Evolutionary conservation across 2,888 invertebrate genomes (phyloP), one percentile per base, ranked within the genome.

Genomic region (Seira musarum): DNA sequence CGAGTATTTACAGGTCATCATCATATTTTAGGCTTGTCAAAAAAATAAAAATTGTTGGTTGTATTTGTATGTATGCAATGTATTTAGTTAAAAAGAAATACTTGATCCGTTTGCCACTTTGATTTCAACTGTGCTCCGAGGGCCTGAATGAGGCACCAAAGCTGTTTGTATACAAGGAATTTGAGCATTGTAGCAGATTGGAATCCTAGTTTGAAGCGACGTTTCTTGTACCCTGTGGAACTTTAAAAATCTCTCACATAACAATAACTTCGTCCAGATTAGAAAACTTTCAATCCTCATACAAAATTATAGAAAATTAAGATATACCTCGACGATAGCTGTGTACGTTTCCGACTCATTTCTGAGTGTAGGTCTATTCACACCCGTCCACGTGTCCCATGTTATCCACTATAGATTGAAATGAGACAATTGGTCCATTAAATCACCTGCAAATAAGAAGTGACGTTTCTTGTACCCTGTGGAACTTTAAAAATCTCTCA

Each of bases 101-200:
- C 76, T 57, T 22, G 76, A 76, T 13, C 80, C 80, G 0, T 19
- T 19, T 5, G 57, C n/a, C 22, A 74, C 30, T n/a, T n/a, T 70
- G n/a, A 80, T 69, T 70, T 70, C 66, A 13, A 78, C 72, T 0
- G 65, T 60, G 15, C 66, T 70, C n/a, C 17, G 2, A 10, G 30
- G 24, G 8, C 74, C 69, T 15, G 78, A 72, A 0, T 24, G 71
- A 1, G 78, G 46, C 10, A 64, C 67, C 8, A 78, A 60, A 21
- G 78, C 78, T 13, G 71, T 78, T 67, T 78, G 71, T 24, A 71
- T 49, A 17, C 78, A 78, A 10, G 78, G 78, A 49, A 71, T 71
- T 13, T 25, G 15, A 19, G 17, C 49, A 21, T 21, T 60, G 24
- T 60, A 74, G 22, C 80, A 80, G 40, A 80, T 74, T 13, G 80